These are phyloP conservation scores for Halichoerus grypus DNA, from an alignment of 2,113 vertebrate species.

Conservation along the genomic window DNA sequence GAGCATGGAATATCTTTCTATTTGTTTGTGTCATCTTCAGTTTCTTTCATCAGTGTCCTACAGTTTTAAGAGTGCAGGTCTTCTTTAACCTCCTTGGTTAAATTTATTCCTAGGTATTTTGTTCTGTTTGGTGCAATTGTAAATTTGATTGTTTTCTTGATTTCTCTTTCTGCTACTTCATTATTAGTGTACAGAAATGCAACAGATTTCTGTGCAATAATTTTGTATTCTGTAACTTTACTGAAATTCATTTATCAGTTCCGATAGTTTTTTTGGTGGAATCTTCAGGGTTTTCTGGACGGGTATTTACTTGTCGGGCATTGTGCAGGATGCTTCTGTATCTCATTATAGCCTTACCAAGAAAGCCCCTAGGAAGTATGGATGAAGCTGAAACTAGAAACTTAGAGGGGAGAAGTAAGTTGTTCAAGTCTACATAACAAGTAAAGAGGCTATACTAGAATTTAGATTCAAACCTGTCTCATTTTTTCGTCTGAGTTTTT, in stretches of 20 bases:
- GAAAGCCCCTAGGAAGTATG: neutral
- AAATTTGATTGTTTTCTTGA: neutral
- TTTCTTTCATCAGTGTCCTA: neutral
- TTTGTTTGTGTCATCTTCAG: neutral
- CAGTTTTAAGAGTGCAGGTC: neutral
- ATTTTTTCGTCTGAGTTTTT: slow-evolving; percentile 4
- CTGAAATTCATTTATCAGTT: neutral
- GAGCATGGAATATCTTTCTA: neutral
- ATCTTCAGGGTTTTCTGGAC: neutral
- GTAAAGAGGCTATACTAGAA: neutral
- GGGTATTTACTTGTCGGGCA: neutral
- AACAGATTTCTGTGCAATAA: neutral
- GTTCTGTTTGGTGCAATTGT: neutral
- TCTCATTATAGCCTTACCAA: neutral
- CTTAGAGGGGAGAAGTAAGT: slow-evolving; percentile 9
- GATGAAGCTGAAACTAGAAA: slow-evolving; percentile 33
- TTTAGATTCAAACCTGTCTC: neutral
- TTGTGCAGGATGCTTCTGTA: neutral
- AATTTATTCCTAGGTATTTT: neutral
- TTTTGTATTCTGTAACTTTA: neutral
- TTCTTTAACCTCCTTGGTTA: neutral
- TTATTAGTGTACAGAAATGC: neutral
- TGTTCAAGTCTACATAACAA: neutral
- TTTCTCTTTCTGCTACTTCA: neutral
- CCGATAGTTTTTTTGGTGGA: neutral